Evolutionary conservation across 2,888 invertebrate species (phyloP), one percentile per base, ranked within the genome.

Genomic region (Lamellibrachia columna): DNA sequence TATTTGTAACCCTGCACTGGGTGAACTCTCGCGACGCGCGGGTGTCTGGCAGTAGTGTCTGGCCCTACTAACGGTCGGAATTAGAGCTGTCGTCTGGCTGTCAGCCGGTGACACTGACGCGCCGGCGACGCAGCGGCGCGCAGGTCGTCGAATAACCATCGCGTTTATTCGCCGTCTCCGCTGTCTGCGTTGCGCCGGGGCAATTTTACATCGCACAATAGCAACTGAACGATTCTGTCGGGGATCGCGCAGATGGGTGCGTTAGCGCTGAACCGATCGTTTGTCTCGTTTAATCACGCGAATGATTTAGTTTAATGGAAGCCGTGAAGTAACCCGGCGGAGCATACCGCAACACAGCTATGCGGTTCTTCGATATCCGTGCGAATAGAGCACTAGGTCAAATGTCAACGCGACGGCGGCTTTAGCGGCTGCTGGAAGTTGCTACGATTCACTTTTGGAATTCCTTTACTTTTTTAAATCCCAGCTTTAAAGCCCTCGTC

Each of bases 1-100:
- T 40, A 40, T 40, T 40, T 40, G 40, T 40, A 40, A 40, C 40
- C 40, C 75, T 22, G 75, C 22, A 75, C 75, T 75, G 75, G 22
- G 75, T 75, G 75, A 75, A 75, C 75, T 75, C 2, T 75, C 15
- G 6, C 75, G 75, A 15, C 75, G 15, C 15, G 75, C 15, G 22
- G 75, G 75, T 15, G 15, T 11, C 75, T 3, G 75, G 75, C 22
- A n/a, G 6, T 75, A 3, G 22, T 6, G 22, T 4, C 22, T n/a
- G 6, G 2, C 75, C 75, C 60, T 9, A 15, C 60, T 22, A 75
- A 75, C 75, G 22, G 75, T 75, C 75, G 22, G 75, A 75, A 75
- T 75, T 75, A 75, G 75, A 75, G 22, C 75, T 75, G 75, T 75
- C 75, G 75, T 75, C 75, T 75, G 75, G 75, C 75, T 75, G 75